phyloP scores from a whole-genome alignment of 2,888 invertebrate genomes.

The Amaurobius ferox region DNA sequence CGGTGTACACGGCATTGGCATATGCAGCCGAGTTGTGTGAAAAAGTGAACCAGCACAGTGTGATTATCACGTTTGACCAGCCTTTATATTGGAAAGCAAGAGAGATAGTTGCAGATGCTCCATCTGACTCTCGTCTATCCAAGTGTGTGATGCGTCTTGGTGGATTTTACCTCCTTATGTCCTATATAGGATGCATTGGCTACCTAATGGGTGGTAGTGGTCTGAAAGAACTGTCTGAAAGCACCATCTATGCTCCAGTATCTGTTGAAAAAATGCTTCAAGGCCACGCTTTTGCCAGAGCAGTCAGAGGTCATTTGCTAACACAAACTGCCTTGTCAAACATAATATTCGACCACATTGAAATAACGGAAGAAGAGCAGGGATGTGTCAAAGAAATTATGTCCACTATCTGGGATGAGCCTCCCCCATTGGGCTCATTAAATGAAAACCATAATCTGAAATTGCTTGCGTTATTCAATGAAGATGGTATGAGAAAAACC shows the following conservation, averaged over 20 bases:
- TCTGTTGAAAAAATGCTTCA: constrained; percentile 18
- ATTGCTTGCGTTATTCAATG: too few relatives aligned
- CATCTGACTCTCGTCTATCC: neutral
- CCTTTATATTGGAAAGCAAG: constrained; percentile 21
- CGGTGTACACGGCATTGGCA: neutral
- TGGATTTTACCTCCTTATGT: constrained; percentile 17
- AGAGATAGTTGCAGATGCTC: constrained; percentile 1
- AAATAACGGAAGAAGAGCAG: too few relatives aligned
- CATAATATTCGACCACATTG: too few relatives aligned
- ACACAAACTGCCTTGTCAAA: too few relatives aligned
- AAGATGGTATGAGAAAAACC: too few relatives aligned
- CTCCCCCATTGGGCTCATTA: too few relatives aligned
- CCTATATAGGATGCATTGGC: neutral
- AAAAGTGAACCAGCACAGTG: neutral
- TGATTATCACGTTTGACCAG: constrained; percentile 28
- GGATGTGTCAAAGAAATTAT: too few relatives aligned
- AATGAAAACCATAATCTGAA: too few relatives aligned
- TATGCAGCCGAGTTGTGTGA: neutral
- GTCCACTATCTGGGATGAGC: too few relatives aligned
- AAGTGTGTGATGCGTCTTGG: neutral
- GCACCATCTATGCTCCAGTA: neutral
- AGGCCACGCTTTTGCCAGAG: too few relatives aligned
- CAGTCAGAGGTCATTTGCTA: too few relatives aligned
- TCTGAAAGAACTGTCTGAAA: neutral
- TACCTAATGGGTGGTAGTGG: constrained; percentile 16